phyloP scores from a whole-genome alignment of 1,140 invertebrate species.

The Euura lappo region DNA sequence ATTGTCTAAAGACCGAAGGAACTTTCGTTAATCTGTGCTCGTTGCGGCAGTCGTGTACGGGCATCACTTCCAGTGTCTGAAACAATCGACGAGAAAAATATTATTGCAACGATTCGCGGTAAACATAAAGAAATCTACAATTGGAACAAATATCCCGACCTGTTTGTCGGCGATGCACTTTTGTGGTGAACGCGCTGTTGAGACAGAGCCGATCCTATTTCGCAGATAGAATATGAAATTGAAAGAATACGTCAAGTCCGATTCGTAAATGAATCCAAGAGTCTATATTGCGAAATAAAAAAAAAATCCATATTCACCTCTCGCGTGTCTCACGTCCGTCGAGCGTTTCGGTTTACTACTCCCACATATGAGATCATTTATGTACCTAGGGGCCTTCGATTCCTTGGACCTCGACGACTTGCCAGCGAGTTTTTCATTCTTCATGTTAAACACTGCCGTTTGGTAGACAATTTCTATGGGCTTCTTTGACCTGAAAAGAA shows the following conservation, averaged over 20 bases:
- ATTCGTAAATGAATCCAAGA: too few species aligned
- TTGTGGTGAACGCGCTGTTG: conserved; percentile 16
- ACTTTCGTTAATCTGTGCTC: background rate
- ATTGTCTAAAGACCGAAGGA: background rate
- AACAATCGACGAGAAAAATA: background rate
- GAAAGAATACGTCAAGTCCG: too few species aligned
- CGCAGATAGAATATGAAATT: background rate
- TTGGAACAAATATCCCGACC: conserved; percentile 10
- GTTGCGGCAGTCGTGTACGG: background rate
- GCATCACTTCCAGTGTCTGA: conserved; percentile 29
- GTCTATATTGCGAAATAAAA: background rate
- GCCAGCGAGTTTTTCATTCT: conserved; percentile 46
- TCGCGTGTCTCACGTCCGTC: conserved; percentile 33
- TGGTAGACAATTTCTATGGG: conserved; percentile 48
- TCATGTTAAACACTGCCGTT: conserved; percentile 51
- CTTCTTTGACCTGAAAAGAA: conserved; percentile 37
- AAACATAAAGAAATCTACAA: conserved; percentile 5
- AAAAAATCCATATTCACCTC: conserved; percentile 24
- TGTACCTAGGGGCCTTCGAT: conserved; percentile 35
- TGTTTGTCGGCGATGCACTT: conserved; percentile 16
- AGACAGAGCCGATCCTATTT: background rate
- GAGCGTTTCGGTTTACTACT: conserved; percentile 36
- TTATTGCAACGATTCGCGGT: background rate
- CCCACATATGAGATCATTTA: conserved; percentile 48
- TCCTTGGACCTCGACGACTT: conserved; percentile 32